phyloP scores from a whole-genome alignment of 2,113 vertebrate species.

The Bungarus multicinctus region DNA sequence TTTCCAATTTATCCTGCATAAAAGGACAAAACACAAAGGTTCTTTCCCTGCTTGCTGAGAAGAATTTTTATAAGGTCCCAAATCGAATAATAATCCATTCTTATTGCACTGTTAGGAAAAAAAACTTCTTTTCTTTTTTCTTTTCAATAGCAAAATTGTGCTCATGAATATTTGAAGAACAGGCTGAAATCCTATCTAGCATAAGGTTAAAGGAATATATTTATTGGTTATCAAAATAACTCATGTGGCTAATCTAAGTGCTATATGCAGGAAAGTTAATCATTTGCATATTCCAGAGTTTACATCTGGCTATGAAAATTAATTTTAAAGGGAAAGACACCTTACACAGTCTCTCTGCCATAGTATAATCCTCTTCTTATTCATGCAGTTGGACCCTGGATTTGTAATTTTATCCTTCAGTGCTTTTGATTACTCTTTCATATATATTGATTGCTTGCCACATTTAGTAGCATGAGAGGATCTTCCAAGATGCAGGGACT shows the following conservation, averaged over 20 bases:
- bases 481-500: constrained; percentile 1
- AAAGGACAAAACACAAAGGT: constrained; percentile 23
- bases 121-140: background rate
- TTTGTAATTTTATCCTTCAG: constrained; percentile 52
- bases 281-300: background rate
- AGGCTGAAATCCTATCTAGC: constrained; percentile 38
- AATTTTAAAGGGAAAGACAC: constrained; percentile 32
- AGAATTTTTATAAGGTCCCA: constrained; percentile 12
- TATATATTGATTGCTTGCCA: constrained; percentile 39
- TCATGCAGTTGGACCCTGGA: constrained; percentile 21
- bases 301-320: constrained; percentile 28
- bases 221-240: background rate
- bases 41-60: constrained; percentile 5
- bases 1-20: constrained; percentile 52
- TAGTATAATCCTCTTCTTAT: constrained; percentile 46
- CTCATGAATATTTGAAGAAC: constrained; percentile 42
- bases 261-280: background rate
- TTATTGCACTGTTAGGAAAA: background rate
- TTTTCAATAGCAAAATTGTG: constrained; percentile 34
- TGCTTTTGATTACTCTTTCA: constrained; percentile 36
- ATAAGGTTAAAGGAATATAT: background rate
- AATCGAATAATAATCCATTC: constrained; percentile 23
- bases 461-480: constrained; percentile 14
- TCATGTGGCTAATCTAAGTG: background rate
- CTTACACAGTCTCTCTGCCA: constrained; percentile 28